Evolutionary conservation across 92 coral and sea anemone genomes (phyloP).

Genomic region (Zoanthus sociatus): DNA sequence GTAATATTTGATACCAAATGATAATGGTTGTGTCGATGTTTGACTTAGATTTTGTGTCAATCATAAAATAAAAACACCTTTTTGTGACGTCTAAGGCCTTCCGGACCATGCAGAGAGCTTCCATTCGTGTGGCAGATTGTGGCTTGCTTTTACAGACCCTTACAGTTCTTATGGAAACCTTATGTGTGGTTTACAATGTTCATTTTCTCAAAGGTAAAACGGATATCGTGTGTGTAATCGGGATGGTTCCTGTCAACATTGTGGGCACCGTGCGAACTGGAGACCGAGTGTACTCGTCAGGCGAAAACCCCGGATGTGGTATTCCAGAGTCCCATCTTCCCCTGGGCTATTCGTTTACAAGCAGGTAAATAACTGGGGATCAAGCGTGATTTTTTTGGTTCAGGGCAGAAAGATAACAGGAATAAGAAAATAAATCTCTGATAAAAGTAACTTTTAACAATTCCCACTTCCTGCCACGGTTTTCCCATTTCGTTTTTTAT

Average conservation of each 20-base stretch:
- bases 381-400: background rate
- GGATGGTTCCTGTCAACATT: slow-evolving; percentile 90
- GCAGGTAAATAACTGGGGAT: slow-evolving; percentile 13
- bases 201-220: slow-evolving; percentile 58
- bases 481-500: no score
- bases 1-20: no score
- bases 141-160: no score
- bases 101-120: no score
- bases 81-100: background rate
- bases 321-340: slow-evolving; percentile 98
- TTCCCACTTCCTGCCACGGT: no score
- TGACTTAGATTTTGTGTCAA: no score
- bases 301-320: slow-evolving; percentile 81
- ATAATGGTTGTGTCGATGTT: no score
- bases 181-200: background rate
- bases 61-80: background rate
- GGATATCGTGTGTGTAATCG: slow-evolving; percentile 96
- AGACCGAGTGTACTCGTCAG: slow-evolving; percentile 92
- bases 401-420: no score
- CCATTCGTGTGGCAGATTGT: no score
- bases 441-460: no score
- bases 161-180: no score
- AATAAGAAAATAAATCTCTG: no score
- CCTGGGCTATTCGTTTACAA: slow-evolving; percentile 74
- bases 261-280: slow-evolving; percentile 87